Evolutionary conservation across 1,140 invertebrate genomes (phyloP).

Genomic region (Varroa destructor): DNA sequence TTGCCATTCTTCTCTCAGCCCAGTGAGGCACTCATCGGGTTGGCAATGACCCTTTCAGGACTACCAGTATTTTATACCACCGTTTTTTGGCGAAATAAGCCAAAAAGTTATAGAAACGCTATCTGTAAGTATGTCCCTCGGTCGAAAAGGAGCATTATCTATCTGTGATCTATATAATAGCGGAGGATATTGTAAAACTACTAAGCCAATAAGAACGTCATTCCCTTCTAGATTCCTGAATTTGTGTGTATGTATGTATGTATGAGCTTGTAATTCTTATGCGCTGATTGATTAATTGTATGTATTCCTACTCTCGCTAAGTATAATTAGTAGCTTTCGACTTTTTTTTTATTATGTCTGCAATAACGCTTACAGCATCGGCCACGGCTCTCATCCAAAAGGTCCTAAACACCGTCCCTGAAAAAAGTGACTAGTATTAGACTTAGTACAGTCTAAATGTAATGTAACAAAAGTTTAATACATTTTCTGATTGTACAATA

Average conservation of each 20-base stretch:
- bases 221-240: too few species aligned
- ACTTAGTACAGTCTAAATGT: background rate
- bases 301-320: too few species aligned
- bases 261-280: too few species aligned
- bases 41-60: conserved; percentile 70
- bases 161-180: background rate
- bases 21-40: conserved; percentile 65
- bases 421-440: background rate
- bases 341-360: too few species aligned
- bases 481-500: too few species aligned
- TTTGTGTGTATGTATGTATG: too few species aligned
- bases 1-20: conserved; percentile 64
- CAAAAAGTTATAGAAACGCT: conserved; percentile 48
- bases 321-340: too few species aligned
- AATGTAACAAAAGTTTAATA: too few species aligned
- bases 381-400: conserved; percentile 5
- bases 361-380: background rate
- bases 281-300: too few species aligned
- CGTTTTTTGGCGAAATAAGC: conserved; percentile 60
- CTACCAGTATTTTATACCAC: conserved; percentile 72
- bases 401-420: conserved; percentile 9
- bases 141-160: background rate
- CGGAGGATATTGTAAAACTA: too few species aligned
- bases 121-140: conserved; percentile 51
- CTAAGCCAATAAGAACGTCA: too few species aligned